Evolutionary conservation across 2,797 vertebrate genomes (phyloP).

Genomic region (Lithobates sylvaticus): DNA sequence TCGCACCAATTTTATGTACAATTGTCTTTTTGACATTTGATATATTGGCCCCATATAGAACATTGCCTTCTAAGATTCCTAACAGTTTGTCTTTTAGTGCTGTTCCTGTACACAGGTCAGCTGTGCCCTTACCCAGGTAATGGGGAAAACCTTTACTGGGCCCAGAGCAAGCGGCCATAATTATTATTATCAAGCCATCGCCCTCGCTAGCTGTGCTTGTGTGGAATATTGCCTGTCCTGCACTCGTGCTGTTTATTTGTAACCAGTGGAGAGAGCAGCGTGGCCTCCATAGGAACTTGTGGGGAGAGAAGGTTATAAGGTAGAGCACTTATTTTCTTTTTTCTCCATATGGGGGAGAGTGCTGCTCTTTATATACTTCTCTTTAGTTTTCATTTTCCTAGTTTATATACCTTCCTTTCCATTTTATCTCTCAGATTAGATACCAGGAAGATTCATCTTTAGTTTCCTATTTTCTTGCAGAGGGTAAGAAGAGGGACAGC

Average conservation of each 20-base stretch:
- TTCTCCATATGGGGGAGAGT: neutral
- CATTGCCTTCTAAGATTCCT: neutral
- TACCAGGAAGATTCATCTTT: conserved; percentile 60
- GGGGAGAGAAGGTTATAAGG: neutral
- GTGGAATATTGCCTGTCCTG: neutral
- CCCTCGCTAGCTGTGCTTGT: conserved; percentile 22
- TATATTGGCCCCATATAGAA: no score
- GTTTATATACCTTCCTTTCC: conserved; percentile 34
- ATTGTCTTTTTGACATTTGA: neutral
- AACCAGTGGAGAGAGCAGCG: neutral
- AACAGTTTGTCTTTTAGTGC: neutral
- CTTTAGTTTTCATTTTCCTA: neutral
- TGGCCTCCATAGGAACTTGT: neutral
- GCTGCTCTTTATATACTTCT: neutral
- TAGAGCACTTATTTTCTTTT: neutral
- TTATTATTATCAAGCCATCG: neutral
- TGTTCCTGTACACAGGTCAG: neutral
- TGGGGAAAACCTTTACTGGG: neutral
- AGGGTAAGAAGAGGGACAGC: conserved; percentile 61
- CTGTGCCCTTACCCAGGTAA: neutral
- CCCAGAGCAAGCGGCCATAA: neutral
- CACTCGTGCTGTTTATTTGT: conserved; percentile 19
- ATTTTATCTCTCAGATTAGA: conserved; percentile 62
- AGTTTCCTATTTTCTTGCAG: conserved; percentile 55
- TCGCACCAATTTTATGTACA: neutral